phyloP scores from a whole-genome alignment of 1,140 invertebrate species.

The Danaus plexippus region DNA sequence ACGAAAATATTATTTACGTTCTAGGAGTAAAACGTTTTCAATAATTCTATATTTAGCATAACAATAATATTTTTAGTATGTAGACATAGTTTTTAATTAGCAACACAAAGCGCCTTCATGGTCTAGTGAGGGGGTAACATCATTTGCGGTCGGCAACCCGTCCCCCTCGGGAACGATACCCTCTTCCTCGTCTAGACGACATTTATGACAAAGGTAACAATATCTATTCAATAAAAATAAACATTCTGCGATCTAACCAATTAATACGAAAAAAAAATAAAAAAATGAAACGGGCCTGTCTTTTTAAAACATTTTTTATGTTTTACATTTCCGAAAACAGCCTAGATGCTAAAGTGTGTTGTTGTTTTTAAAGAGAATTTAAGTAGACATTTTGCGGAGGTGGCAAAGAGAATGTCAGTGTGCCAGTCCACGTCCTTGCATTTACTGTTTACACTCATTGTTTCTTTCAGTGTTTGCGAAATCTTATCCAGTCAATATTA shows the following conservation, averaged over 20 bases:
- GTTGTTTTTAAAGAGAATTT: too few relatives aligned
- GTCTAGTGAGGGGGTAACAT: conserved; percentile 48
- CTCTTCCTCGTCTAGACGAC: conserved; percentile 50
- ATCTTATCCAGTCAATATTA: not conserved
- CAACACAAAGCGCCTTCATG: conserved; percentile 24
- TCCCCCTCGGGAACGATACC: conserved; percentile 42
- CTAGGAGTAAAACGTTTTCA: too few relatives aligned
- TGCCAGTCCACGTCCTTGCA: conserved; percentile 14
- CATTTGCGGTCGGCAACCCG: conserved; percentile 62
- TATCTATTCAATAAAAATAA: too few relatives aligned
- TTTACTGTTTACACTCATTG: conserved; percentile 15
- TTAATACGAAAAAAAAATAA: too few relatives aligned
- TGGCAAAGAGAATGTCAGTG: conserved; percentile 10
- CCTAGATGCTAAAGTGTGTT: too few relatives aligned
- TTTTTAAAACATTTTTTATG: too few relatives aligned
- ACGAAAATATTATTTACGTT: too few relatives aligned
- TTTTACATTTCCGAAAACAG: too few relatives aligned
- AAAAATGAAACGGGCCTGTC: too few relatives aligned
- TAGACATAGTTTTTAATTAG: conserved; percentile 15
- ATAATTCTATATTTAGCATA: too few relatives aligned
- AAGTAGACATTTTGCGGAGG: conserved; percentile 4
- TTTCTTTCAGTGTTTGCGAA: conserved; percentile 8
- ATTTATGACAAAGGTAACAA: conserved; percentile 23
- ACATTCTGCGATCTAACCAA: too few relatives aligned
- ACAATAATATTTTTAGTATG: not conserved